Evolutionary conservation across 2,797 vertebrate genomes (phyloP).

Genomic region (Esox masquinongy): DNA sequence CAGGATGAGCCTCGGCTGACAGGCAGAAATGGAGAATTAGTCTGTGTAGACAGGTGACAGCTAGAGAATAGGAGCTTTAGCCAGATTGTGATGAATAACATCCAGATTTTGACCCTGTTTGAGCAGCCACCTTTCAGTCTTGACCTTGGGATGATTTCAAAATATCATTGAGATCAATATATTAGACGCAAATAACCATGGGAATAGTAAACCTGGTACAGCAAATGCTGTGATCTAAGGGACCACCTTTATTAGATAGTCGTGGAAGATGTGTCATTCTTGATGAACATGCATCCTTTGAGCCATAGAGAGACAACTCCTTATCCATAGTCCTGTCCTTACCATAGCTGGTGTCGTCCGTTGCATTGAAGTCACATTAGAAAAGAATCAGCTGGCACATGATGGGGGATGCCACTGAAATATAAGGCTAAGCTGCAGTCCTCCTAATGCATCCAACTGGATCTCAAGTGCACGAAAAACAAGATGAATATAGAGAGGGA

Average conservation of each 20-base stretch:
- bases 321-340: neutral
- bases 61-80: slow-evolving; percentile 46
- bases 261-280: neutral
- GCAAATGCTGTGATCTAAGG: neutral
- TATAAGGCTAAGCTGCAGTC: slow-evolving; percentile 48
- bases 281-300: neutral
- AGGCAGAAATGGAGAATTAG: slow-evolving; percentile 59
- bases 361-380: neutral
- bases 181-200: neutral
- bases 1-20: slow-evolving; percentile 57
- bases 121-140: slow-evolving; percentile 31
- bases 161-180: neutral
- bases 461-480: slow-evolving; percentile 38
- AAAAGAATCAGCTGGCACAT: slow-evolving; percentile 46
- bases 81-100: slow-evolving; percentile 67
- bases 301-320: neutral
- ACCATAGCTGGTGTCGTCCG: neutral
- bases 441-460: slow-evolving; percentile 43
- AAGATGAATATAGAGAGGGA: slow-evolving; percentile 44
- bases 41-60: slow-evolving; percentile 52
- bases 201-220: neutral
- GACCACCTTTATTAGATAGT: neutral
- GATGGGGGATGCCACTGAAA: slow-evolving; percentile 51
- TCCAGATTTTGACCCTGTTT: slow-evolving; percentile 66
- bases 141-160: slow-evolving; percentile 46